Evolutionary conservation across 2,113 vertebrate species (phyloP), one percentile per base, ranked within the genome.

Genomic region (Stigmatopora nigra): DNA sequence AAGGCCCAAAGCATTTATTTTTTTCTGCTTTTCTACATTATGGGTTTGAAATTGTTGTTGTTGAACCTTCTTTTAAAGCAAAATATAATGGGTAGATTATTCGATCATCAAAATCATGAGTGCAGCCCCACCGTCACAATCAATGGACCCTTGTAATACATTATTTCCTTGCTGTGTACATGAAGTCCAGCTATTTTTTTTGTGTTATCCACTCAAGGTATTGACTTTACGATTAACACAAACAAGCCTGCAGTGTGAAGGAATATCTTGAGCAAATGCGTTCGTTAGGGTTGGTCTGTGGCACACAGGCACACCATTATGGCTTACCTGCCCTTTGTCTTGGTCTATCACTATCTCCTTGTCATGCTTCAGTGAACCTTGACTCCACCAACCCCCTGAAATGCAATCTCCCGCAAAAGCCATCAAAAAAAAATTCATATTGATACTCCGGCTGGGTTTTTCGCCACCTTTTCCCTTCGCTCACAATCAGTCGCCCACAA

Each of bases 361-460:
- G 68, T 75, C 68, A 38, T 70, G 73, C 71, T 22, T 62, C 72
- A 70, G 35, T 74, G 75, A 82, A 82, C 79, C 78, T 80, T 80
- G 78, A 81, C 77, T 76, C 66, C 47, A 64, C 67, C 76, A 62
- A 73, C 63, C 71, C 47, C 64, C 78, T 66, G 80, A 81, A 86
- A 84, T 81, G 71, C 87, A 88, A 85, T 84, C 82, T 82, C 70
- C 66, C 77, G 75, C 80, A 81, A 84, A 88, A 86, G 76, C 79
- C 76, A 85, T 88, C 81, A 88, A 82, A 87, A 87, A 82, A 89
- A 89, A 84, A 87, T 81, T 88, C 74, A 88, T 81, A 85, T 87
- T 81, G 87, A 87, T 86, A 82, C 82, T 66, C 65, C 71, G 48
- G 74, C 78, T 71, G 72, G 59, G 75, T 74, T 64, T 76, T 56